Conservation (phyloP, 1,140 invertebrate species). For the Micrasema minimum region DNA sequence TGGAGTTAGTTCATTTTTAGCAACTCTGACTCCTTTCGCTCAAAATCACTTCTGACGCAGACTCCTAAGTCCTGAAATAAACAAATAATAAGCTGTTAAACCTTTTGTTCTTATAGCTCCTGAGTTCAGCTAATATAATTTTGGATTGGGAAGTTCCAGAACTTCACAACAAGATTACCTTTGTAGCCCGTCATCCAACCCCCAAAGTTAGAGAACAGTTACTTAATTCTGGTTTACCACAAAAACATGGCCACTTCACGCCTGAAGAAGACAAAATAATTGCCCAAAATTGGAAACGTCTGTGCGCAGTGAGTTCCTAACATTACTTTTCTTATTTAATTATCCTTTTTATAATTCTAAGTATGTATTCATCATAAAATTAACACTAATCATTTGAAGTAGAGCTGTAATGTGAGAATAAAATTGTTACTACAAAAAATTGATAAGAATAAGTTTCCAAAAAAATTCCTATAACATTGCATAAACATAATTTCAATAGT, state of each 20-base stretch:
- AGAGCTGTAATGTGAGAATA: not conserved
- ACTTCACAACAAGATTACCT: slow-evolving; percentile 29
- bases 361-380: too few species aligned
- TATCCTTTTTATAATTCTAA: too few species aligned
- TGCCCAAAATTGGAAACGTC: slow-evolving; percentile 38
- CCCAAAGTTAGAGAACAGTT: slow-evolving; percentile 35
- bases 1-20: not conserved
- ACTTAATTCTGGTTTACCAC: slow-evolving; percentile 15
- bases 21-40: too few species aligned
- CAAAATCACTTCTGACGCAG: too few species aligned
- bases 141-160: slow-evolving; percentile 34
- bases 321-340: not conserved
- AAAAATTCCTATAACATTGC: not conserved
- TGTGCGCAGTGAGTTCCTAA: slow-evolving; percentile 26
- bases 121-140: not conserved
- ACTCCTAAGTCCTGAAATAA: not conserved
- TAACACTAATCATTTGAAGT: not conserved
- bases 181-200: slow-evolving; percentile 28
- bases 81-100: not conserved
- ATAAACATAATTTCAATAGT: not conserved
- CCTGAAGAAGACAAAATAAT: slow-evolving; percentile 45
- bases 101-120: slow-evolving; percentile 9
- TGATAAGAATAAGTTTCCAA: not conserved
- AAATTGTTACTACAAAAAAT: not conserved
- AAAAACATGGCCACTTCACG: slow-evolving; percentile 35